phyloP scores from a whole-genome alignment of 2,888 invertebrate species.

The Tetragonula carbonaria region DNA sequence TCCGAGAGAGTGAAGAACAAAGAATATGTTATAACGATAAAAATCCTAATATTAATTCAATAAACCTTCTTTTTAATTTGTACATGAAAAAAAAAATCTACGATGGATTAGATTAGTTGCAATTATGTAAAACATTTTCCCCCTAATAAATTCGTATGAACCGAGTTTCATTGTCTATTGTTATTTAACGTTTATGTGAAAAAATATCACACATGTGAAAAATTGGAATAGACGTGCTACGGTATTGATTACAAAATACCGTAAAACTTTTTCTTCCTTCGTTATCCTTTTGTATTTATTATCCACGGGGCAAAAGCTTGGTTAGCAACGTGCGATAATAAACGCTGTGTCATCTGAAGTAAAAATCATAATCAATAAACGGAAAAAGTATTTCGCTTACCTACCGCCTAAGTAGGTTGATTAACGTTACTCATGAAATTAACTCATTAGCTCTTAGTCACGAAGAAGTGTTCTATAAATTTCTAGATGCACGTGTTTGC shows the following conservation, averaged over 20 bases:
- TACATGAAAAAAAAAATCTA: too few species aligned
- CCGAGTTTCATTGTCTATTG: too few species aligned
- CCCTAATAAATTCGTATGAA: too few species aligned
- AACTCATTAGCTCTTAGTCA: constrained; percentile 46
- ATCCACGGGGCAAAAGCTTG: not conserved
- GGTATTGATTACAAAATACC: not conserved
- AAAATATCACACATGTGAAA: not conserved
- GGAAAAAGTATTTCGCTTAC: constrained; percentile 26
- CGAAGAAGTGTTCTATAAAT: constrained; percentile 40
- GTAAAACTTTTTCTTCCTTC: not conserved
- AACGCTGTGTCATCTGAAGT: not conserved
- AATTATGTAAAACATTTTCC: too few species aligned
- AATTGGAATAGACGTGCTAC: not conserved
- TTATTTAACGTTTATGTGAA: not conserved
- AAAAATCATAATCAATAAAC: constrained; percentile 22
- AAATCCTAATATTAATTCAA: too few species aligned
- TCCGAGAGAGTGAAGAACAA: too few species aligned
- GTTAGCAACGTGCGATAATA: not conserved
- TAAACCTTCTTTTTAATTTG: too few species aligned
- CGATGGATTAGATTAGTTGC: too few species aligned
- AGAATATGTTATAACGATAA: too few species aligned
- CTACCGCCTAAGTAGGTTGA: constrained; percentile 36
- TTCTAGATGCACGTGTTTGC: not conserved
- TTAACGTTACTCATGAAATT: constrained; percentile 43
- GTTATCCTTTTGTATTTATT: not conserved